These are phyloP conservation scores for Ptychochromis oligacanthus DNA, from an alignment of 2,113 vertebrate species.

Conservation along the genomic window DNA sequence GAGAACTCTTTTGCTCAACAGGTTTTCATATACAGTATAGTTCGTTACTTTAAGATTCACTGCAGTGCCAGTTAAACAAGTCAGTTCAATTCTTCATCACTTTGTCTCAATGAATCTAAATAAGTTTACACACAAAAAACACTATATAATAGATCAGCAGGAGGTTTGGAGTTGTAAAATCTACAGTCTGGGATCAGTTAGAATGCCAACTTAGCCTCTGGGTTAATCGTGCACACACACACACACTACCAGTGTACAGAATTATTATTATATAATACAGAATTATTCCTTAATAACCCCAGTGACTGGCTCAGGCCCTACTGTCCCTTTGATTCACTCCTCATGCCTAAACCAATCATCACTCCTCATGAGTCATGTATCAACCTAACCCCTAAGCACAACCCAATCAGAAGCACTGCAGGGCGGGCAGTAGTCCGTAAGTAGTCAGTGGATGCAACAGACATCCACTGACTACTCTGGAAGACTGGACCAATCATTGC, in stretches of 20 bases:
- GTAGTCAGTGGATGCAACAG: no score
- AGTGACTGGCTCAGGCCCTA: not conserved
- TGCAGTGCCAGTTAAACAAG: not conserved
- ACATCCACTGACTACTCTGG: no score
- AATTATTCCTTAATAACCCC: not conserved
- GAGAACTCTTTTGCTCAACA: conserved; percentile 46
- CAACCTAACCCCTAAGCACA: no score
- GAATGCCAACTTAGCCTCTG: not conserved
- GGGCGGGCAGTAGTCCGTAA: no score
- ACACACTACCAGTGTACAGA: no score
- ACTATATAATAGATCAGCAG: not conserved
- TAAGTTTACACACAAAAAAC: not conserved
- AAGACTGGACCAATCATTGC: not conserved
- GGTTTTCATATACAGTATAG: conserved; percentile 17
- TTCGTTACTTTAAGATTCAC: not conserved
- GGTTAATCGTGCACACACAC: no score
- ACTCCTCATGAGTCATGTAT: not conserved
- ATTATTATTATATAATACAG: no score
- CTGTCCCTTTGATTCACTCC: not conserved
- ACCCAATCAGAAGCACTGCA: no score
- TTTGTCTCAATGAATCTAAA: not conserved
- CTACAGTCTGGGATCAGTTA: not conserved
- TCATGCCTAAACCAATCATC: no score
- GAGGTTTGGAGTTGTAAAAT: not conserved
- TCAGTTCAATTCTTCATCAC: not conserved